A percentile compares a stretch with the other conserved stretches of the same genome.
Evolutionary conservation across 2,797 vertebrate genomes (phyloP).

Genomic region (Esox lucius): DNA sequence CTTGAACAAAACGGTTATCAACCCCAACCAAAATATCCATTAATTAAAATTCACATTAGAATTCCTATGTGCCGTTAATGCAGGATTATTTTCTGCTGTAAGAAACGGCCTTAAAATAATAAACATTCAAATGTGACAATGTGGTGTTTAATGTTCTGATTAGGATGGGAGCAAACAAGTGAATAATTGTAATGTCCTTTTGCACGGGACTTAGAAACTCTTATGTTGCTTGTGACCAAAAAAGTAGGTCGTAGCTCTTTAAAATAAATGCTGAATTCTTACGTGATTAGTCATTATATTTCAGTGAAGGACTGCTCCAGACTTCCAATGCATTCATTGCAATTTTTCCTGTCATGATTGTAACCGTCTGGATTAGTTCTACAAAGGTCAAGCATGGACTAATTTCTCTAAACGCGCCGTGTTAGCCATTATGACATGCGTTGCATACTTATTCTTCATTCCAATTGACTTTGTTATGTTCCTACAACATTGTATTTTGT

Average conservation of each 20-base stretch:
- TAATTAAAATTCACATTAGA: neutral
- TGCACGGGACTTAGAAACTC: neutral
- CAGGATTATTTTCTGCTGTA: too few relatives aligned
- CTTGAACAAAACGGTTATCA: too few relatives aligned
- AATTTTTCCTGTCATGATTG: constrained; percentile 14
- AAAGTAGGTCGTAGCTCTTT: neutral
- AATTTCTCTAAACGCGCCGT: neutral
- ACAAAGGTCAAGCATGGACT: neutral
- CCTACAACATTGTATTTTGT: neutral
- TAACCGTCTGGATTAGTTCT: neutral
- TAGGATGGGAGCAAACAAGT: constrained; percentile 19
- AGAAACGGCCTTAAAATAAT: too few relatives aligned
- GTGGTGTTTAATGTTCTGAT: constrained; percentile 2
- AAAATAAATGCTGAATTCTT: neutral
- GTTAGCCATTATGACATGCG: neutral
- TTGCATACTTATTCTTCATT: constrained; percentile 10
- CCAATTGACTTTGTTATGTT: constrained; percentile 17
- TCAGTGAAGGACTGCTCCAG: constrained; percentile 1
- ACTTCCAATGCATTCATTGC: constrained; percentile 10
- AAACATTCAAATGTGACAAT: neutral
- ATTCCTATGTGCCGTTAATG: neutral
- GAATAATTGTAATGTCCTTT: neutral
- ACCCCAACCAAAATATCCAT: too few relatives aligned
- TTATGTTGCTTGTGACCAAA: neutral
- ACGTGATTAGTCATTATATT: neutral